Base-by-base conservation (phyloP, 53 echinoderm and acorn worm species). In the Henricia sp. region DNA sequence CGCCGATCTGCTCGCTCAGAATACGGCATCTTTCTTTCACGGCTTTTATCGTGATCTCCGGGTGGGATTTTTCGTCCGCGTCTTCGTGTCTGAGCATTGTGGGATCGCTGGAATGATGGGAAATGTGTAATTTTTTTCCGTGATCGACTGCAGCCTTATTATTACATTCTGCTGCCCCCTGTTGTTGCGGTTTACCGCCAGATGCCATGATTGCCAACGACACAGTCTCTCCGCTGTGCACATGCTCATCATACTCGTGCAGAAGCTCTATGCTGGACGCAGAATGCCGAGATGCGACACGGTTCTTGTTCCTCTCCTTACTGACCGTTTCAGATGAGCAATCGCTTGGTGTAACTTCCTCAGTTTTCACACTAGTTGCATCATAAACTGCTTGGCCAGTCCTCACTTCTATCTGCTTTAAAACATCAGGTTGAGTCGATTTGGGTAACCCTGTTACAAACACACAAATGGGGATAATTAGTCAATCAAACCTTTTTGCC, bases 1-100 rank as follows among this genome's bases (percentile, higher is more conserved):
- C 80, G 20, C 80, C 64, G 43, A 70, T 70, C 33, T 64, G 46
- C 80, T 80, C 63, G 34, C 80, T 80, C 46, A 80, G 80, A 25
- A 80, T 34, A 11, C 80, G 42, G 46, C 26, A 64, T n/a, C 80
- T 59, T 34, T 80, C 80, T 17, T 40, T 41, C 11, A 63, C 80
- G 11, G 80, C 80, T 29, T 80, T 80, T 50, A 80, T 8, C 32
- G 80, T 32, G 25, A 80, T 80, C 12, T 80, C 80, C 0, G 63
- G 46, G 28, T 64, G 62, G 12, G 76, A 76, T 19, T 38, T 27
- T 10, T 19, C 44, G n/a, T 41, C 64, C 11, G 33, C 71, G 29
- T 46, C 30, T 8, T 13, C 33, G 3, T 62, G 80, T 9, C 24
- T 50, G 1, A 80, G 63, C 28, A 37, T 46, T 21, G 34, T 14